A percentile compares a stretch with the other conserved stretches of the same genome.
These are phyloP conservation scores for Octodon degus DNA, from an alignment of 2,113 vertebrate genomes.

Conservation along the genomic window DNA sequence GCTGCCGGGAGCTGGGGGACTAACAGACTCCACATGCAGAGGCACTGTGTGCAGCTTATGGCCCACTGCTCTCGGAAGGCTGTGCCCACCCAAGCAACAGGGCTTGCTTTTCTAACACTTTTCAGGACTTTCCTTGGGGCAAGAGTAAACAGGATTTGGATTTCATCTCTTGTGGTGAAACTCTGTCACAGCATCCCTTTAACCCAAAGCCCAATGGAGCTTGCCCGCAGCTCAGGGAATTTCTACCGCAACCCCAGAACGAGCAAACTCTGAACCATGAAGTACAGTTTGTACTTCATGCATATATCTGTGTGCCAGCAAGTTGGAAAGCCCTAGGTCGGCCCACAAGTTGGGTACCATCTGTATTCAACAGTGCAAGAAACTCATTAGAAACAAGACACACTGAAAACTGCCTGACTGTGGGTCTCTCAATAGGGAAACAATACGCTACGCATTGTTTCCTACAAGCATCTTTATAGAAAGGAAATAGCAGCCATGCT, in stretches of 20 bases:
- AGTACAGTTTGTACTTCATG: neutral
- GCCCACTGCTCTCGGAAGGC: neutral
- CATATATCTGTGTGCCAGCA: neutral
- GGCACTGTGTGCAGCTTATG: neutral
- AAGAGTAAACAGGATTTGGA: neutral
- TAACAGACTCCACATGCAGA: neutral
- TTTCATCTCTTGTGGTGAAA: neutral
- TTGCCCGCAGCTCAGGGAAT: neutral
- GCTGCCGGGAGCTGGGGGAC: neutral
- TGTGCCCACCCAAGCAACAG: neutral
- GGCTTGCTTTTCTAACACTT: neutral
- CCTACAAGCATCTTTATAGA: neutral
- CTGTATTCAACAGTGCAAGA: neutral
- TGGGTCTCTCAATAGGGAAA: neutral
- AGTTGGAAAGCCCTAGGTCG: neutral
- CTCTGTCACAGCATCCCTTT: slow-evolving; percentile 20
- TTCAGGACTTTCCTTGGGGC: neutral
- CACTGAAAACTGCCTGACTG: neutral
- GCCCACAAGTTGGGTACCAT: neutral
- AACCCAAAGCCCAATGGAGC: neutral
- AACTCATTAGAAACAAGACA: neutral
- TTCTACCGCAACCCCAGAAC: neutral
- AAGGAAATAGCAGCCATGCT: neutral
- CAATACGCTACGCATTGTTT: neutral
- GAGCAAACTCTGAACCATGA: neutral